phyloP scores from a whole-genome alignment of 2,888 invertebrate genomes.

The Coelopa pilipes region DNA sequence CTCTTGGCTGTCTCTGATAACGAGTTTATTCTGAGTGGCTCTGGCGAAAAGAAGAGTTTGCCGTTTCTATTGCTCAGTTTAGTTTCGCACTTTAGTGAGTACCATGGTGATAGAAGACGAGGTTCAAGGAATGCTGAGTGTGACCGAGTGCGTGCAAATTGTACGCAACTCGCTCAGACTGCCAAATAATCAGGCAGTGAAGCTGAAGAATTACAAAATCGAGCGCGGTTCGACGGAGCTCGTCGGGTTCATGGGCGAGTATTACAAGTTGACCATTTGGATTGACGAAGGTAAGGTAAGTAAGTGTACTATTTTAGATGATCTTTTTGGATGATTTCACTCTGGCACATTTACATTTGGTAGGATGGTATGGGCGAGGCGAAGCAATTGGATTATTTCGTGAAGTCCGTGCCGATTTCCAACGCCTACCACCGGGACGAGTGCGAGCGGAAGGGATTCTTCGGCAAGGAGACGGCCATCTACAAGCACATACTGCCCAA shows the following conservation, averaged over 20 bases:
- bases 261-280: constrained; percentile 50
- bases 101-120: neutral
- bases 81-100: too few relatives aligned
- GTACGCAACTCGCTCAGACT: constrained; percentile 49
- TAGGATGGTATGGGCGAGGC: neutral
- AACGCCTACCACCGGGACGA: constrained; percentile 54
- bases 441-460: constrained; percentile 57
- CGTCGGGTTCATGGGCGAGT: constrained; percentile 63
- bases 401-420: constrained; percentile 56
- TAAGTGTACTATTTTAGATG: neutral
- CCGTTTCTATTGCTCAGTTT: too few relatives aligned
- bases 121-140: constrained; percentile 46
- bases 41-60: too few relatives aligned
- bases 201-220: constrained; percentile 46
- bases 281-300: constrained; percentile 34
- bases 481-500: constrained; percentile 55
- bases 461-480: constrained; percentile 54
- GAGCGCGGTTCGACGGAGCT: constrained; percentile 50
- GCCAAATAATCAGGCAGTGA: constrained; percentile 41
- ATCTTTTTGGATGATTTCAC: neutral
- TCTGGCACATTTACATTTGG: neutral
- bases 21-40: too few relatives aligned
- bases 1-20: too few relatives aligned
- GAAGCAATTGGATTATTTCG: constrained; percentile 51
- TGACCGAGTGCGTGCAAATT: constrained; percentile 52